phyloP scores from a whole-genome alignment of 2,113 vertebrate species.

The Acrocephalus kingi region DNA sequence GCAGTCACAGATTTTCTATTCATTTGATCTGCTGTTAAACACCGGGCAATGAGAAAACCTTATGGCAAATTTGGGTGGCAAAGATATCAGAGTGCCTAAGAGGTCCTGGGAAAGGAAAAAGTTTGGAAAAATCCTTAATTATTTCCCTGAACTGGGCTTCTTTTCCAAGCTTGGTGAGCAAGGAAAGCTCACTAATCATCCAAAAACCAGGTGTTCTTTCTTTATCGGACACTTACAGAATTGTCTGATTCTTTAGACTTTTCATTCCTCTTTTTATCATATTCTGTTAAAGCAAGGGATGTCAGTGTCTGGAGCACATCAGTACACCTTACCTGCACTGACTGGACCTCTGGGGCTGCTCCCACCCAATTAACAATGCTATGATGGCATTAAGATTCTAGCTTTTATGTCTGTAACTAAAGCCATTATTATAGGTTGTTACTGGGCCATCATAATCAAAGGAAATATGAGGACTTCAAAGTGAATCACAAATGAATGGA shows the following conservation, averaged over 20 bases:
- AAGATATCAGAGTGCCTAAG: neutral
- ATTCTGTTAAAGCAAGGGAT: neutral
- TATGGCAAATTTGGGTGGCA: neutral
- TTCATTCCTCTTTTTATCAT: neutral
- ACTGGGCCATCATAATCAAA: neutral
- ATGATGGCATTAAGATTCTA: neutral
- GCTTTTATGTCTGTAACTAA: neutral
- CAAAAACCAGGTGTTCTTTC: neutral
- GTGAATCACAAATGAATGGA: neutral
- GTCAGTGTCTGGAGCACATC: neutral
- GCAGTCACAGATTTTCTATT: neutral
- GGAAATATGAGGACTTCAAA: neutral
- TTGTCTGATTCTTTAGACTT: neutral
- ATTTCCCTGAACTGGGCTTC: neutral
- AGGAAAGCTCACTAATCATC: neutral
- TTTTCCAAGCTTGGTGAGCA: neutral
- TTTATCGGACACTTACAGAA: neutral
- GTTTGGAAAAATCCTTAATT: neutral
- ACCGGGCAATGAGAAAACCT: neutral
- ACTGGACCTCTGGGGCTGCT: neutral
- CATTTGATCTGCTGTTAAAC: neutral
- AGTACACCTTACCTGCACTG: neutral
- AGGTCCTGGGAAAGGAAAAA: neutral
- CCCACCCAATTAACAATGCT: neutral
- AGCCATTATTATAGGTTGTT: neutral